Conservation (phyloP, 2,797 vertebrate genomes). For the Sebastes kiyomatsui region DNA sequence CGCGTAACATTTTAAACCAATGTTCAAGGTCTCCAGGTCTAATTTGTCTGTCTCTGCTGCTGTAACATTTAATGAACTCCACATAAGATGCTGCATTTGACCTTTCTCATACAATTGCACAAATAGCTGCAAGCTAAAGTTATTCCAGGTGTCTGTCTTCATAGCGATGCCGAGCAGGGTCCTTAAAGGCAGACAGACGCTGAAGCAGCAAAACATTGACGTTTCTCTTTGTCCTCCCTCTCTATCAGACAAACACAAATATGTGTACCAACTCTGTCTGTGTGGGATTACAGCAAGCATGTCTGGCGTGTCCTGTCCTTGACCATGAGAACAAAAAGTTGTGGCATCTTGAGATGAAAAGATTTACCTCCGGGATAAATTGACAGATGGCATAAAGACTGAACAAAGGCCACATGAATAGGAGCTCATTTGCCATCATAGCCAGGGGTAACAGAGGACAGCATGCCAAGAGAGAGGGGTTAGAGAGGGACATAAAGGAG, state of each 20-base stretch:
- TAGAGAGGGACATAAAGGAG: conserved; percentile 25
- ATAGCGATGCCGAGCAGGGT: neutral
- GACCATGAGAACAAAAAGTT: conserved; percentile 1
- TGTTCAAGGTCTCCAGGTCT: neutral
- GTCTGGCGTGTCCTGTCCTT: neutral
- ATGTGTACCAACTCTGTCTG: neutral
- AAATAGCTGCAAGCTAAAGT: neutral
- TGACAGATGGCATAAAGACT: conserved; percentile 61
- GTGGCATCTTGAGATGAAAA: conserved; percentile 37
- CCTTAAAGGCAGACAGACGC: neutral
- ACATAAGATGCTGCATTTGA: neutral
- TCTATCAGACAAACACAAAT: neutral
- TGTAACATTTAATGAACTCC: conserved; percentile 2
- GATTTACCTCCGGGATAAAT: conserved; percentile 40
- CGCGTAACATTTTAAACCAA: neutral
- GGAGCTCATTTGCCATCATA: conserved; percentile 43
- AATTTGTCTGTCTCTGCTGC: neutral
- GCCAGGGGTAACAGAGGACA: conserved; percentile 49
- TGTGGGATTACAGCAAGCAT: conserved; percentile 31
- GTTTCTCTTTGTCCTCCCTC: neutral
- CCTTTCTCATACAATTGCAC: neutral
- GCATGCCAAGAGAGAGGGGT: conserved; percentile 29
- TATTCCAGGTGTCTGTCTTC: conserved; percentile 7
- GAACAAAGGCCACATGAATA: conserved; percentile 45
- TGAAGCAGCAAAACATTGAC: neutral